Percentiles rank a stretch among this genome's conserved stretches.
Evolutionary conservation across 2,888 invertebrate genomes (phyloP).

Genomic region (Pherbina coryleti): DNA sequence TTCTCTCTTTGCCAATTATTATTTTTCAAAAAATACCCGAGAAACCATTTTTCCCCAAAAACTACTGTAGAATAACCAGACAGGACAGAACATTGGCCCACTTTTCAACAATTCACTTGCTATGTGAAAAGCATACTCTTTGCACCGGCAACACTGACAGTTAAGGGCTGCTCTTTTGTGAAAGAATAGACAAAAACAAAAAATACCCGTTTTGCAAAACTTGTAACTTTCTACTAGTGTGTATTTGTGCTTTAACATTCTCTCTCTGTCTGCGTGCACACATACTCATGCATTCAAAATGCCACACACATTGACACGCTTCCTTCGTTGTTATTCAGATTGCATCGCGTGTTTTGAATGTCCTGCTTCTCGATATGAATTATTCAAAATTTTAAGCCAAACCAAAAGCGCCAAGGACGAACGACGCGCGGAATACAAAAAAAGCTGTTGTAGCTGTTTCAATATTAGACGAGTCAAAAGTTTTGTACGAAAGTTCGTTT

Average conservation of each 20-base stretch:
- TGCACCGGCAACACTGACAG: background rate
- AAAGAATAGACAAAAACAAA: constrained; percentile 26
- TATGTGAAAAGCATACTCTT: background rate
- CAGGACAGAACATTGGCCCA: no score
- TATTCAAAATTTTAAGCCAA: constrained; percentile 64
- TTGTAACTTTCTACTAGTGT: constrained; percentile 12
- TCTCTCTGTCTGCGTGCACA: constrained; percentile 3
- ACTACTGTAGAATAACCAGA: background rate
- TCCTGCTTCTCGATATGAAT: constrained; percentile 69
- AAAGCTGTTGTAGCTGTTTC: constrained; percentile 37
- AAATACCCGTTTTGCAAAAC: background rate
- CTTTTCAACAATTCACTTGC: no score
- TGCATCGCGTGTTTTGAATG: constrained; percentile 70
- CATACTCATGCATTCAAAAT: constrained; percentile 24
- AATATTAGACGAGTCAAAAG: background rate
- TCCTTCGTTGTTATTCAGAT: constrained; percentile 63
- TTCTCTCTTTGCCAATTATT: background rate
- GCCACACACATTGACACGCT: constrained; percentile 33
- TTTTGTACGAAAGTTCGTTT: constrained; percentile 12
- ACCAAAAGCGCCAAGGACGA: constrained; percentile 64
- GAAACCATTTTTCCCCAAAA: background rate
- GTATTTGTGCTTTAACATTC: constrained; percentile 24
- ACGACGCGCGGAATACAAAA: constrained; percentile 66
- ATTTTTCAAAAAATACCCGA: background rate
- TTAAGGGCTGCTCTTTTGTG: background rate